Evolutionary conservation across 92 coral and sea anemone genomes (phyloP), one percentile per base, ranked within the genome.

Genomic region (Epizoanthus fatuus): DNA sequence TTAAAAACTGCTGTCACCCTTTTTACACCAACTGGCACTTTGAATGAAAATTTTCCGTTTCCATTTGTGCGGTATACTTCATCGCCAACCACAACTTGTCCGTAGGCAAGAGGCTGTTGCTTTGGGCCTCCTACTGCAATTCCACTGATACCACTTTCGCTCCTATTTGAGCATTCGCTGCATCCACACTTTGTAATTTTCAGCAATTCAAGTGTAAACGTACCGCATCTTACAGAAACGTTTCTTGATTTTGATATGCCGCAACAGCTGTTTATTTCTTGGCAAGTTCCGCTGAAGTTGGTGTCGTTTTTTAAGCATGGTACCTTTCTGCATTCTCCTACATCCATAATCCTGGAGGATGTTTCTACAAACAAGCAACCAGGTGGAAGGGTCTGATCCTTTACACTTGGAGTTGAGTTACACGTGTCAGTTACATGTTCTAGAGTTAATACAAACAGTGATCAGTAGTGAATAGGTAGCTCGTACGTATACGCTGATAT

Each of bases 71-170:
- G 44, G 12, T 87, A 16, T 8, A 71, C 68, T 32, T 60, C 59
- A 4, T 73, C 64, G 12, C 67, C 87, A 13, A 63, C 74, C 25
- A 80, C 59, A 44, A 87, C 57, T 44, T 72, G 76, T 14, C 91
- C 86, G 39, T 66, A 82, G 37, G 25, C 70, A 25, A 87, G 66
- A n/a, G 91, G 91, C n/a, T 3, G 19, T 38, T 78, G 32, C 4
- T 81, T 78, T 4, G 70, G 64, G 1, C 87, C 91, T 1, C 91
- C 91, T 4, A 71, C 79, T 17, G 79, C 91, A 32, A 87, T 54
- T 72, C 91, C 91, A 7, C 39, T 19, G 13, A 87, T 44, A 16
- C 53, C 25, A 2, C 76, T 19, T 0, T 47, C 52, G 15, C 4
- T 58, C 63, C 53, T 44, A 29, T 29, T 37, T 44, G 25, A 55